Base-by-base conservation (phyloP, 2,797 vertebrate genomes). In the Propithecus deckenii region DNA sequence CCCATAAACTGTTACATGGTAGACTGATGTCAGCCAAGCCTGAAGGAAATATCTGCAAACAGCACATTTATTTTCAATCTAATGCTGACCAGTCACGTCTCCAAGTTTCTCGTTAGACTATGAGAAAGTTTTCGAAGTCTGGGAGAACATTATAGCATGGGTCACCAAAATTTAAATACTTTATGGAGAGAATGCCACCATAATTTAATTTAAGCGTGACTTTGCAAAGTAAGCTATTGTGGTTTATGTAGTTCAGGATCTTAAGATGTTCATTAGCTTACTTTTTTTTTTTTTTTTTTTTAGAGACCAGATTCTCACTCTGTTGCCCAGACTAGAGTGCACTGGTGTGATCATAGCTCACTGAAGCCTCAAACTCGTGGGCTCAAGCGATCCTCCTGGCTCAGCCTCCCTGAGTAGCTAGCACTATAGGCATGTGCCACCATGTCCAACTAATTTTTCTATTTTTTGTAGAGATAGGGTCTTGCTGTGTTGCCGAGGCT, bases 41-140 rank as follows among this genome's bases (percentile, higher is more conserved):
- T 97, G 94, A 98, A 98, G 98, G 97, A 98, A 98, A 98, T 98
- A 98, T 98, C 97, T 97, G 97, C 98, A 98, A 99, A 98, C 97
- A 98, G 97, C 93, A 98, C 98, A 98, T 98, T 99, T 98, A 98
- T 98, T 98, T 98, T 98, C 95, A 74, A 96, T 86, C 88, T 97
- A 98, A 98, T 98, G 96, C 95, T 98, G 98, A 98, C 97, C 97
- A 97, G 95, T 97, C 97, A 98, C 95, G 96, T 35, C 59, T 88
- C 91, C 91, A 97, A 97, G 23, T 96, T 96, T 92, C 95, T 97
- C 61, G 95, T 97, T 97, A 96, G 97, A 97, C 94, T 95, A 91
- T 93, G 97, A 98, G 98, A 98, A 98, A 97, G 2, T 83, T 96
- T 98, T 98, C 94, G 97, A 91, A 97, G 96, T 97, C 95, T 97